Percentiles rank a stretch among this genome's conserved stretches.
phyloP scores from a whole-genome alignment of 2,797 vertebrate genomes.

The Poeciliopsis gracilis region DNA sequence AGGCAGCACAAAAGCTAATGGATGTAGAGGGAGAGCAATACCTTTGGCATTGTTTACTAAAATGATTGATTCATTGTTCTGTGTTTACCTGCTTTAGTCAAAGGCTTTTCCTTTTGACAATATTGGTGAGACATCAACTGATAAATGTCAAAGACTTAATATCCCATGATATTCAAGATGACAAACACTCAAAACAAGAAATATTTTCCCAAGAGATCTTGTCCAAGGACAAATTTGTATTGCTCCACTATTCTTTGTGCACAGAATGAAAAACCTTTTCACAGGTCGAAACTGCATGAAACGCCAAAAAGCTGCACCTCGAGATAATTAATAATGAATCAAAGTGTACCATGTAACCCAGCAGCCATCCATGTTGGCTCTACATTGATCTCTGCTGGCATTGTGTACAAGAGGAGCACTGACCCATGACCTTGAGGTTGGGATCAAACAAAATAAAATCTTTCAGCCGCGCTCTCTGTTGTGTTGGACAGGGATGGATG shows the following conservation, averaged over 20 bases:
- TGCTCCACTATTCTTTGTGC: slow-evolving; percentile 16
- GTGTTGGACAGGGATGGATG: background rate
- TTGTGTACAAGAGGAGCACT: slow-evolving; percentile 3
- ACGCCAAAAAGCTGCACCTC: slow-evolving; percentile 44
- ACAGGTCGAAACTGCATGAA: slow-evolving; percentile 29
- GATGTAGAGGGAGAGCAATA: slow-evolving; percentile 15
- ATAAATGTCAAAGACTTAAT: background rate
- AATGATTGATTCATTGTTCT: background rate
- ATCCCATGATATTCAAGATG: background rate
- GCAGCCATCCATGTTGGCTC: slow-evolving; percentile 45
- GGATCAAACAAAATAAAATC: slow-evolving; percentile 8
- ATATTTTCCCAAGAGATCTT: slow-evolving; percentile 27
- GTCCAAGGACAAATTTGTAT: slow-evolving; percentile 32
- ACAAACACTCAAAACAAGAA: slow-evolving; percentile 5
- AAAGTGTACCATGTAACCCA: slow-evolving; percentile 51
- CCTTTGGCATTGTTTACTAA: slow-evolving; percentile 13
- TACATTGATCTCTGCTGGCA: slow-evolving; percentile 49
- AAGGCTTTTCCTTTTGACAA: background rate
- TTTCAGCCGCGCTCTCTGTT: background rate
- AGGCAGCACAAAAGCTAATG: too few relatives aligned
- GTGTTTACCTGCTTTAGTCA: slow-evolving; percentile 13
- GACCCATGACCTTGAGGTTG: slow-evolving; percentile 48
- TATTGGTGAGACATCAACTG: background rate
- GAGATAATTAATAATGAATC: slow-evolving; percentile 74
- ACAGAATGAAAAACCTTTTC: slow-evolving; percentile 11